Conservation (phyloP, 2,113 vertebrate genomes). For the Strigops habroptila region DNA sequence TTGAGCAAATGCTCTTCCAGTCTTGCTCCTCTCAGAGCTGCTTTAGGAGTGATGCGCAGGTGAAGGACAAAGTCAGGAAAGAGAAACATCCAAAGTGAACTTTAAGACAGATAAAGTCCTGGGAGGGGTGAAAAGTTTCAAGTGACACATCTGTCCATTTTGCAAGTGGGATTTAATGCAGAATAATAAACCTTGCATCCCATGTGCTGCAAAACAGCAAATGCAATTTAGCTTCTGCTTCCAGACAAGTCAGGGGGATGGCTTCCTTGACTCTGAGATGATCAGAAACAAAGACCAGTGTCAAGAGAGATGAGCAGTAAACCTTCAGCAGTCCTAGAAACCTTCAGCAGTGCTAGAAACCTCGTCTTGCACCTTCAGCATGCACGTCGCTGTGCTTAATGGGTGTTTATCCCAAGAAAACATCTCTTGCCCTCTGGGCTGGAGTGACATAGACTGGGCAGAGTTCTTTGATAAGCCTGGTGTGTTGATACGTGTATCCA, state of each 20-base stretch:
- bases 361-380: background rate
- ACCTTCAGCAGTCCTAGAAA: background rate
- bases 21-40: too few species aligned
- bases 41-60: too few species aligned
- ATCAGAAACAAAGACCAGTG: background rate
- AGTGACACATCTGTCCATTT: too few species aligned
- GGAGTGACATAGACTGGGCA: background rate
- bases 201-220: background rate
- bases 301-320: background rate
- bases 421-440: background rate
- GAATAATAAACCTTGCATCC: background rate
- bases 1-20: too few species aligned
- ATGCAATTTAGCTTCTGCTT: background rate
- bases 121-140: background rate
- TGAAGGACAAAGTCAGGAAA: too few species aligned
- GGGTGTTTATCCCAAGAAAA: background rate
- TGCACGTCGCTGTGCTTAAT: accelerated
- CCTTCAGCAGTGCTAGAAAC: background rate
- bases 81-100: background rate
- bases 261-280: background rate
- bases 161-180: background rate
- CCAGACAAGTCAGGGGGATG: accelerated
- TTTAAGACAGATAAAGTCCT: background rate
- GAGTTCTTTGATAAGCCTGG: background rate
- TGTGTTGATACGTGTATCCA: background rate